Conservation (phyloP, 1,140 invertebrate genomes). For the Coelopa frigida region DNA sequence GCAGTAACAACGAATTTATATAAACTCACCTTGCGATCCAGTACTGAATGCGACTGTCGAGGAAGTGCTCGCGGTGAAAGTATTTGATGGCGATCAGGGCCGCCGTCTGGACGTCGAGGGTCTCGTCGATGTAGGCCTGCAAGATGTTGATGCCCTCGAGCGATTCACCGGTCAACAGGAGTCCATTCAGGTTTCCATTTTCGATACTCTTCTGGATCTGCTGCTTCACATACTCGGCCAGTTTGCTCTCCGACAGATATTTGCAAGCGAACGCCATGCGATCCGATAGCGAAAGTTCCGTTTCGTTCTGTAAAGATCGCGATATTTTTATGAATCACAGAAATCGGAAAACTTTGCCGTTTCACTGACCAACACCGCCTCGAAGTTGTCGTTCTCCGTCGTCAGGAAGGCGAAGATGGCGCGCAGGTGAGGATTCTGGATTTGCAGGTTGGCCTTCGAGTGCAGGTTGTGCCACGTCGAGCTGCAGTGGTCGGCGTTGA, state of each 20-base stretch:
- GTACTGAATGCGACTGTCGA: conserved; percentile 55
- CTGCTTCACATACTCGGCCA: conserved; percentile 70
- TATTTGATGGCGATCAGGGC: conserved; percentile 71
- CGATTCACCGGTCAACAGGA: conserved; percentile 76
- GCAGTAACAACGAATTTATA: neutral
- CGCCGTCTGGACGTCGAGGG: conserved; percentile 87
- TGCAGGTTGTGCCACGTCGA: conserved; percentile 79
- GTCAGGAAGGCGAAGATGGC: conserved; percentile 90
- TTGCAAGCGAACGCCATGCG: conserved; percentile 89
- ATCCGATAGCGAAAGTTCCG: conserved; percentile 76
- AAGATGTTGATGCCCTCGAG: conserved; percentile 70
- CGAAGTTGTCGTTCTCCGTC: conserved; percentile 68
- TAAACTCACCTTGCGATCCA: conserved; percentile 63
- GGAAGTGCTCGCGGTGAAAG: conserved; percentile 58
- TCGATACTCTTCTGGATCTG: conserved; percentile 63
- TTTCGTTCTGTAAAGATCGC: conserved; percentile 59
- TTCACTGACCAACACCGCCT: conserved; percentile 66
- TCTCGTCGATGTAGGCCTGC: conserved; percentile 82
- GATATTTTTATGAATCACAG: conserved; percentile 12
- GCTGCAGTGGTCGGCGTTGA: conserved; percentile 68
- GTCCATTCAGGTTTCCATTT: conserved; percentile 74
- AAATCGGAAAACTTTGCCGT: conserved; percentile 8
- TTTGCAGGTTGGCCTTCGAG: conserved; percentile 57
- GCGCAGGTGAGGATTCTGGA: conserved; percentile 82
- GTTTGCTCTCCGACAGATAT: conserved; percentile 73